Conservation (phyloP, 1,140 invertebrate genomes). For the Platyura marginata region DNA sequence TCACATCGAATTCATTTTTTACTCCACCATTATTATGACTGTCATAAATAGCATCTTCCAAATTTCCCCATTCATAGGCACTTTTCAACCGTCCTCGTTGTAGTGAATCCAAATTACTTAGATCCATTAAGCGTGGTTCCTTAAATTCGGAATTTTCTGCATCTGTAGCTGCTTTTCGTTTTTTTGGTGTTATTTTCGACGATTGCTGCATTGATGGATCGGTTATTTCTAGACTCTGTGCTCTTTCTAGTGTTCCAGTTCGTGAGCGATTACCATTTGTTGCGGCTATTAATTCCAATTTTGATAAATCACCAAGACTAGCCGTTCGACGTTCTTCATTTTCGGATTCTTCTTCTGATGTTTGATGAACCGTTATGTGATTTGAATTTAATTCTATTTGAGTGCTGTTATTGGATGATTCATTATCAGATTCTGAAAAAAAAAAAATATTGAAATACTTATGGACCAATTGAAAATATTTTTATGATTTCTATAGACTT, state of each 20-base stretch:
- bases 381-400: slow-evolving; percentile 49
- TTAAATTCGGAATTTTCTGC: slow-evolving; percentile 28
- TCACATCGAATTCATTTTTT: slow-evolving; percentile 25
- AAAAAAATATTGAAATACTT: background rate
- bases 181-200: slow-evolving; percentile 38
- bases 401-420: background rate
- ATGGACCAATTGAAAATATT: background rate
- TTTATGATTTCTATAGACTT: no score
- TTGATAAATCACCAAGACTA: slow-evolving; percentile 60
- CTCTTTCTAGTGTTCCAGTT: slow-evolving; percentile 48
- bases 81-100: slow-evolving; percentile 47
- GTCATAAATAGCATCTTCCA: slow-evolving; percentile 49
- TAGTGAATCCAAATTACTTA: slow-evolving; percentile 37
- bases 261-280: slow-evolving; percentile 19
- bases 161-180: slow-evolving; percentile 32
- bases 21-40: slow-evolving; percentile 18
- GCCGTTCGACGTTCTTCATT: slow-evolving; percentile 57
- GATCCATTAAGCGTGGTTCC: slow-evolving; percentile 31
- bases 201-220: slow-evolving; percentile 25
- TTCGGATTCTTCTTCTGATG: slow-evolving; percentile 33
- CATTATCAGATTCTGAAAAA: slow-evolving; percentile 2
- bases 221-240: slow-evolving; percentile 63
- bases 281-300: slow-evolving; percentile 36
- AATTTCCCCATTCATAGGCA: slow-evolving; percentile 52
- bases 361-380: slow-evolving; percentile 55